Base-by-base conservation (phyloP, 2,888 invertebrate genomes). In the Xanthorhoe designata region DNA sequence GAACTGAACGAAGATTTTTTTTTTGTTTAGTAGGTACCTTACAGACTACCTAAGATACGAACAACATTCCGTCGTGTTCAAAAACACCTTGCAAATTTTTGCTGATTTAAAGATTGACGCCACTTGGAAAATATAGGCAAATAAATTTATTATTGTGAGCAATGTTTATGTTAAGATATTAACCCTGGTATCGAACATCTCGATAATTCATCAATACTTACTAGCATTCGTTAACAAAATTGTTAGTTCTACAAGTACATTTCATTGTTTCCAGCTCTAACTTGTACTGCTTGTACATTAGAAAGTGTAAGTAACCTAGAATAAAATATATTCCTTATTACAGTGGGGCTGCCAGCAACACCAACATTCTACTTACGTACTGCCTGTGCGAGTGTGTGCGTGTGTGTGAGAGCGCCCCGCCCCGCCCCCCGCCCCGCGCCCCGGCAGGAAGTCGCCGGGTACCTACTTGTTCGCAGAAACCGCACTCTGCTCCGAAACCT, bases 401-500 rank as follows among this genome's bases (percentile, higher is more conserved):
- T 13, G 38, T 13, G 38, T 13, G 38, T 13, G 38, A 0, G 8
- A 6, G 49, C 1, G 7, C 17, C 10, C 17, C 32, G 45, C 18
- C 29, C 10, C 32, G 49, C n/a, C 42, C 18, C 42, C 7, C n/a
- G 42, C n/a, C n/a, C 45, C n/a, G 45, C 47, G 47, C 60, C 6
- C 32, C 32, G 59, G 55, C 80, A 77, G 82, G 82, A 81, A 81
- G 80, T 78, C 72, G 71, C 73, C 71, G 70, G 78, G 60, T 15
- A 51, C 24, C 42, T 42, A 63, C 78, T 76, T 76, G 72, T 85
- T 85, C 85, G 85, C 83, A 79, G 87, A 86, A 86, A 77, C 78
- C 74, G 70, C 75, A 64, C 71, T 73, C 71, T 66, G 69, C 63
- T 67, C 68, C 69, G 70, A 62, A 63, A 69, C 66, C 47, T 17